These are phyloP conservation scores for Dipodomys ordii DNA, from an alignment of 2,113 vertebrate genomes.

Conservation along the genomic window DNA sequence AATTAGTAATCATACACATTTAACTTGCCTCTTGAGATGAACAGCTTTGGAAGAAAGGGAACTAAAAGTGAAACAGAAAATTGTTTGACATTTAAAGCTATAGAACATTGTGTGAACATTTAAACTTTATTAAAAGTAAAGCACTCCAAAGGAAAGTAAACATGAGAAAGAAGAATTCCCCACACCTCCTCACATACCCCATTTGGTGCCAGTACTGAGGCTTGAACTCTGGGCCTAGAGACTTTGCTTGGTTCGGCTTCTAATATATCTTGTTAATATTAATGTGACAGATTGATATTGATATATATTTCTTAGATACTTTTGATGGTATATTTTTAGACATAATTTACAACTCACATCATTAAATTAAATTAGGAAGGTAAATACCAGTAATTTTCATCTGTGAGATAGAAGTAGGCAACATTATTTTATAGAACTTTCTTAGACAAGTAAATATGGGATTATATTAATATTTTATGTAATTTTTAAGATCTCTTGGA, in stretches of 20 bases:
- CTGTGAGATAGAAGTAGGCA: neutral
- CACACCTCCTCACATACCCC: too few species aligned
- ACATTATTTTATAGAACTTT: neutral
- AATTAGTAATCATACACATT: slow-evolving; percentile 82
- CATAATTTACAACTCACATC: neutral
- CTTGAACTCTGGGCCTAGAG: too few species aligned
- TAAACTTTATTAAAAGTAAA: slow-evolving; percentile 41
- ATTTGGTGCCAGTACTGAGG: too few species aligned
- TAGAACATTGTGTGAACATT: neutral
- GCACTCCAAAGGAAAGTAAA: slow-evolving; percentile 30
- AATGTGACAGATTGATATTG: too few species aligned
- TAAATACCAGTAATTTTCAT: neutral
- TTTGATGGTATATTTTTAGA: neutral
- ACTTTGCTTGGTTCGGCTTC: too few species aligned
- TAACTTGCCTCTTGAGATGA: slow-evolving; percentile 97
- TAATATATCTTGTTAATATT: too few species aligned
- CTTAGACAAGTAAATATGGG: neutral
- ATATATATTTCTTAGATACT: neutral
- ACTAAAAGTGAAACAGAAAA: slow-evolving; percentile 92
- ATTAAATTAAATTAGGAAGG: neutral
- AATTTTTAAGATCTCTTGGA: neutral
- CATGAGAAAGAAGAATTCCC: neutral
- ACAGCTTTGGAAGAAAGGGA: slow-evolving; percentile 92
- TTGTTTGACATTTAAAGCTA: slow-evolving; percentile 77
- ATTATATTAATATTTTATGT: neutral